Evolutionary conservation across 2,113 vertebrate species (phyloP).

Genomic region (Thalassoma bifasciatum): DNA sequence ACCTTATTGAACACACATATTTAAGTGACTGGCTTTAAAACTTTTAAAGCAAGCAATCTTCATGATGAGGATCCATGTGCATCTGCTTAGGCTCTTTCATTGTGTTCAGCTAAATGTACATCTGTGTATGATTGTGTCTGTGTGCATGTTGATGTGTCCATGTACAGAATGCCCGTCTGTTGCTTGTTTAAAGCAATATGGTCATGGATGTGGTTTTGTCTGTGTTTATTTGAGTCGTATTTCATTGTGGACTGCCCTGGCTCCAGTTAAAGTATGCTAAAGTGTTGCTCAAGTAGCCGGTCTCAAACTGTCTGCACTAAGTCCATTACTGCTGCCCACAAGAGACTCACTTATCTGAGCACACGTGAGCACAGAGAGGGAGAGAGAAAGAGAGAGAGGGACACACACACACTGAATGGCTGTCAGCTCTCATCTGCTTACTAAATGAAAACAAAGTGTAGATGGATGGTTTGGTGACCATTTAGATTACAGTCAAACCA

Average conservation of each 20-base stretch:
- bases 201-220: slow-evolving; percentile 25
- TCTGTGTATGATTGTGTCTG: slow-evolving; percentile 23
- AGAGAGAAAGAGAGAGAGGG: too few relatives aligned
- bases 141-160: slow-evolving; percentile 25
- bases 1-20: background rate
- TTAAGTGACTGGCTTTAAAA: background rate
- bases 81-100: background rate
- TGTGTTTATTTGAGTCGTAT: slow-evolving; percentile 34
- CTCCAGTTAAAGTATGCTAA: slow-evolving; percentile 35
- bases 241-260: slow-evolving; percentile 20
- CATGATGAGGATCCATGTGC: background rate
- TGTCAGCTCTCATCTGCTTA: slow-evolving; percentile 32
- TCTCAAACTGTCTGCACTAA: slow-evolving; percentile 42
- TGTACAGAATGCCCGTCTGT: slow-evolving; percentile 3
- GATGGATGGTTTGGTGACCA: slow-evolving; percentile 27
- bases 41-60: background rate
- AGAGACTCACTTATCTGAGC: slow-evolving; percentile 27
- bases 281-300: slow-evolving; percentile 45
- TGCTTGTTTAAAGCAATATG: slow-evolving; percentile 9
- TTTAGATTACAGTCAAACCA: slow-evolving; percentile 35
- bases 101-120: slow-evolving; percentile 1
- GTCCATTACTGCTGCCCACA: slow-evolving; percentile 47
- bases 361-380: slow-evolving; percentile 28
- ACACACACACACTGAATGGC: slow-evolving; percentile 8
- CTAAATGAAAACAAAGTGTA: slow-evolving; percentile 47